Percentiles rank a stretch among this genome's conserved stretches.
Conservation (phyloP, 1,140 invertebrate genomes). For the Papilio xuthus region DNA sequence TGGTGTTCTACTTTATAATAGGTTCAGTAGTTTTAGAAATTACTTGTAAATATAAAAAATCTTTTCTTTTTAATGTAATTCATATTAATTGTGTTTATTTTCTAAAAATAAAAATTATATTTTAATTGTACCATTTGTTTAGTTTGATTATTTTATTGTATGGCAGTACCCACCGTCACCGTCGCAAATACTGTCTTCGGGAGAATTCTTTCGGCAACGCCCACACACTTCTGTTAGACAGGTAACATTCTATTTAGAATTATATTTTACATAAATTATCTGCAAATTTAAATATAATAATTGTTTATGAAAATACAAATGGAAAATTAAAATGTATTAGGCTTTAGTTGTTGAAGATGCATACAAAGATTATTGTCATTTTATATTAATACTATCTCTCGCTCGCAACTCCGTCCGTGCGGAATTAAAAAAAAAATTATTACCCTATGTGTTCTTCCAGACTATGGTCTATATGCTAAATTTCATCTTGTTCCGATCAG, state of each 20-base stretch:
- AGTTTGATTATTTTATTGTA: constrained; percentile 43
- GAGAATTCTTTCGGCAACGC: constrained; percentile 83
- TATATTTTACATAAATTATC: not conserved
- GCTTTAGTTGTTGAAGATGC: not conserved
- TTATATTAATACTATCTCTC: no score
- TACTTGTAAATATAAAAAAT: not conserved
- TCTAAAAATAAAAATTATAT: constrained; percentile 14
- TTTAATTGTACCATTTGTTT: constrained; percentile 11
- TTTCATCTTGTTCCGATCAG: no score
- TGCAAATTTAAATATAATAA: not conserved
- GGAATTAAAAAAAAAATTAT: no score
- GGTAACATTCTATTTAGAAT: constrained; percentile 51
- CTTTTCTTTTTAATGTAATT: not conserved
- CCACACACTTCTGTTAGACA: constrained; percentile 77
- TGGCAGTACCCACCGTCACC: constrained; percentile 80
- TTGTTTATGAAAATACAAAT: not conserved
- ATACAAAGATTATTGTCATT: no score
- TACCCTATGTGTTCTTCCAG: no score
- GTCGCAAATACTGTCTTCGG: constrained; percentile 83
- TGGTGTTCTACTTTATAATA: not conserved
- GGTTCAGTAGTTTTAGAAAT: constrained; percentile 19
- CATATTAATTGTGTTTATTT: not conserved
- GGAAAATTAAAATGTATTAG: not conserved
- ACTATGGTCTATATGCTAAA: no score
- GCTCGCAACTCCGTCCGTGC: no score